Base-by-base conservation (phyloP, 2,113 vertebrate genomes). In the Leucopsar rothschildi region DNA sequence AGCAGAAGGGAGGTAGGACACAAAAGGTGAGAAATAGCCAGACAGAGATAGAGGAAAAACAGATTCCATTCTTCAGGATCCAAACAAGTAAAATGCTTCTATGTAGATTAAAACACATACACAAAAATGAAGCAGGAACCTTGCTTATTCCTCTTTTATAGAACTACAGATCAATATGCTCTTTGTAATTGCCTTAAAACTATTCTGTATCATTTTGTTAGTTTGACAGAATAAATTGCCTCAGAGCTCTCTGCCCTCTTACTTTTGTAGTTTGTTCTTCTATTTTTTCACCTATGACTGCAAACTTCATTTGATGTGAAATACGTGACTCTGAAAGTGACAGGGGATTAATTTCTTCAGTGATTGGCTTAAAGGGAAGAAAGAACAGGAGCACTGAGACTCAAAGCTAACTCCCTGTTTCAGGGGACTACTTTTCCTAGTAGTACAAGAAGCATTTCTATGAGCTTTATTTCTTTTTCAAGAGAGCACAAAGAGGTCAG, bases 281-380 rank as follows among this genome's bases (percentile, higher is more conserved):
- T 89, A 28, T 70, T 89, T 91, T 93, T 93, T 82, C 53, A 76
- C 25, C 33, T 87, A 29, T 35, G 44, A 45, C 65, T 82, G 40
- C n/a, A 85, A 45, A 76, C 40, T 93, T 86, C 70, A 79, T 69
- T 61, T 85, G 42, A 85, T 69, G n/a, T 91, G 82, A 82, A 92
- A 82, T 85, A 85, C 0, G 1, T 92, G 73, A 84, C 75, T 82
- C 61, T 39, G 45, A 57, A 94, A 63, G 65, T 42, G 47, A 57
- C 70, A 91, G 42, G 21, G 45, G 59, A 92, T 87, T 92, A 76
- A 91, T 95, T 91, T 93, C 22, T 71, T 89, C 77, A 60, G 40
- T 50, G 61, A 72, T 22, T 76, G 65, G 25, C n/a, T 91, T 76
- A 85, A 76, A 79, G 22, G 89, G 20, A 61, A 31, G 55, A 35